These are phyloP conservation scores for Crambe crambe DNA, from an alignment of 37 sponge, comb jelly and placozoan species.

Conservation along the genomic window DNA sequence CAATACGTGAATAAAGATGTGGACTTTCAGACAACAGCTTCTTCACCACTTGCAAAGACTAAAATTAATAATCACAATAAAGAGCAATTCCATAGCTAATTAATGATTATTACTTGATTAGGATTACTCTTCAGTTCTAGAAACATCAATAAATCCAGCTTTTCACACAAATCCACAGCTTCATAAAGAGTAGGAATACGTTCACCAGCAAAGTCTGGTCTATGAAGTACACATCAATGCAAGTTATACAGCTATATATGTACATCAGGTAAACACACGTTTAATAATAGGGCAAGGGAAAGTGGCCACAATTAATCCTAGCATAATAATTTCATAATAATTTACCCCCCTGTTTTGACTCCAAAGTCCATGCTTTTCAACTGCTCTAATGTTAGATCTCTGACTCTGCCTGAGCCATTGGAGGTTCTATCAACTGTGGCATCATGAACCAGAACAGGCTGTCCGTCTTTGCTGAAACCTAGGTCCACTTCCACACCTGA, in stretches of 20 bases:
- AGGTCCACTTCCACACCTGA: constrained; percentile 69
- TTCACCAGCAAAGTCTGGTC: constrained; percentile 27
- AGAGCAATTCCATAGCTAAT: background rate
- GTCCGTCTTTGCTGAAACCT: constrained; percentile 60
- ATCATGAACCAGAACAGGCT: constrained; percentile 74
- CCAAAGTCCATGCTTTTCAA: constrained; percentile 48
- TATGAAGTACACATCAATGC: background rate
- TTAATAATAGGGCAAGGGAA: too few species aligned
- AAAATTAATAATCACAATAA: background rate
- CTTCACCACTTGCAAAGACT: constrained; percentile 22
- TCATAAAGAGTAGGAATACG: constrained; percentile 49
- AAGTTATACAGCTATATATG: too few species aligned
- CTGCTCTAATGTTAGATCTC: constrained; percentile 60
- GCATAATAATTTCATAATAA: background rate
- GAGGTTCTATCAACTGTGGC: constrained; percentile 44
- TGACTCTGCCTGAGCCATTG: constrained; percentile 38
- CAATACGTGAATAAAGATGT: constrained; percentile 23
- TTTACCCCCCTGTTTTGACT: constrained; percentile 4
- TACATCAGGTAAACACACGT: too few species aligned
- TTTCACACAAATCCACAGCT: constrained; percentile 34
- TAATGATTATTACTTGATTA: background rate
- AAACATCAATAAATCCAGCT: constrained; percentile 44
- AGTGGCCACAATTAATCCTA: too few species aligned
- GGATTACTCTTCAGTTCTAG: constrained; percentile 49
- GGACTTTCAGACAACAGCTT: constrained; percentile 38